Evolutionary conservation across 2,888 invertebrate genomes (phyloP).

Genomic region (Limenitis camilla): DNA sequence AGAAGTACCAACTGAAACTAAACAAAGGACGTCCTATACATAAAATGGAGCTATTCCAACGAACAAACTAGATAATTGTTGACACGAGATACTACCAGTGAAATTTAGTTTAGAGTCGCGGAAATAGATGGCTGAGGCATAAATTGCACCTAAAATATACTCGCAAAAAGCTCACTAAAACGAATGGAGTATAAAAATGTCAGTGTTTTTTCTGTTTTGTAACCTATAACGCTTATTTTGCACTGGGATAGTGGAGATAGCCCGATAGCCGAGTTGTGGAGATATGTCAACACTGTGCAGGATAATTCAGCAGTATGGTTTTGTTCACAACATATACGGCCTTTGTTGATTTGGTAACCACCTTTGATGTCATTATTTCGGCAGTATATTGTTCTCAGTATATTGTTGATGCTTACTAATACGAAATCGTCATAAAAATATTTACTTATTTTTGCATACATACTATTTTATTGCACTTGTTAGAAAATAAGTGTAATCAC

Average conservation of each 20-base stretch:
- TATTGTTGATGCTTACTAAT: too few species aligned
- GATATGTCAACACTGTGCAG: too few species aligned
- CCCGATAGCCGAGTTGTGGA: too few species aligned
- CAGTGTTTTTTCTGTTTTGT: slow-evolving; percentile 11
- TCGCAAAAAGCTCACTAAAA: slow-evolving; percentile 14
- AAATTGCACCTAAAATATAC: slow-evolving; percentile 12
- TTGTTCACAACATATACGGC: too few species aligned
- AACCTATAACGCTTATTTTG: slow-evolving; percentile 22
- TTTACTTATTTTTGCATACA: too few species aligned
- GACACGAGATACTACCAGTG: slow-evolving; percentile 8
- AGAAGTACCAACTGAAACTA: background rate
- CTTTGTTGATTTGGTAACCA: too few species aligned
- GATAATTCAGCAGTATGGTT: too few species aligned
- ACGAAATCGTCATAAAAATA: too few species aligned
- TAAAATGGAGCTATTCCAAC: slow-evolving; percentile 3
- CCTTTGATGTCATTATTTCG: too few species aligned
- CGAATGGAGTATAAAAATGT: slow-evolving; percentile 19
- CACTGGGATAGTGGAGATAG: slow-evolving; percentile 15
- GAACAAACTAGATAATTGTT: slow-evolving; percentile 13
- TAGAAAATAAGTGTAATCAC: too few species aligned
- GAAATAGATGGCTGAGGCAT: slow-evolving; percentile 11
- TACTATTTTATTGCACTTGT: too few species aligned
- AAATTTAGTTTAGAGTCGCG: slow-evolving; percentile 14
- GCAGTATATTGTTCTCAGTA: too few species aligned
- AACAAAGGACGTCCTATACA: background rate